Conservation (phyloP, 2,797 vertebrate species). For the Karalla daura region DNA sequence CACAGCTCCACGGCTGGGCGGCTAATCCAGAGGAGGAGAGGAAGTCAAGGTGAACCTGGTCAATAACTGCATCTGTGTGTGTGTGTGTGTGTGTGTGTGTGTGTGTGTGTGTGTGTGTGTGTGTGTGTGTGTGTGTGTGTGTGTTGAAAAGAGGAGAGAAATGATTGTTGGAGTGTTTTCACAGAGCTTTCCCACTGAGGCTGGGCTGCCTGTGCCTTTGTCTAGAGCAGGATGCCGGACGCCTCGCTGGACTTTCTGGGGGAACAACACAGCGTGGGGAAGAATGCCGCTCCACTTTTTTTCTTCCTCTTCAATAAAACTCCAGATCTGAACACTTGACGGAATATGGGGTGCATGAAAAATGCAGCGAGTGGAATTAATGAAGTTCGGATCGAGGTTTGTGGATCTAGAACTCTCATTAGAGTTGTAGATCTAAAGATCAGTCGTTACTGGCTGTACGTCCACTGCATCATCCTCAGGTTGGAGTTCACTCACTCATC, state of each 20-base stretch:
- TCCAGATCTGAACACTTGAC: conserved; percentile 1
- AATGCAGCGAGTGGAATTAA: not conserved
- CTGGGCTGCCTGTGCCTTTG: conserved; percentile 57
- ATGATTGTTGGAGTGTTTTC: conserved; percentile 55
- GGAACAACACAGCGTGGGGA: conserved; percentile 17
- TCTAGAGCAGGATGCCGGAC: conserved; percentile 47
- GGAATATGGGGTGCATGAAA: conserved; percentile 5
- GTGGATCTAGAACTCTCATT: not conserved
- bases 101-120: not conserved
- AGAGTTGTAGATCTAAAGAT: no score
- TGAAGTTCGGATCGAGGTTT: conserved; percentile 16
- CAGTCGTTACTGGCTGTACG: no score
- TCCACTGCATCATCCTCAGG: no score
- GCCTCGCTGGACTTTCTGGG: conserved; percentile 39
- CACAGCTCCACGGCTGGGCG: conserved; percentile 16
- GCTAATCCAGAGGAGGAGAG: conserved; percentile 30
- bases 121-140: conserved; percentile 12
- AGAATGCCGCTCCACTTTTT: conserved; percentile 23
- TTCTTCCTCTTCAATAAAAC: not conserved
- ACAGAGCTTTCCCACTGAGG: conserved; percentile 43
- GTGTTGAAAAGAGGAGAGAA: conserved; percentile 39
- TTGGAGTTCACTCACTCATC: no score
- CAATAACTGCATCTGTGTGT: conserved; percentile 24
- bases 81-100: not conserved
- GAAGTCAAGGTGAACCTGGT: conserved; percentile 40